Percentiles rank a stretch among this genome's conserved stretches.
These are phyloP conservation scores for Coecobrya sp. DNA, from an alignment of 2,888 invertebrate genomes.

Conservation along the genomic window DNA sequence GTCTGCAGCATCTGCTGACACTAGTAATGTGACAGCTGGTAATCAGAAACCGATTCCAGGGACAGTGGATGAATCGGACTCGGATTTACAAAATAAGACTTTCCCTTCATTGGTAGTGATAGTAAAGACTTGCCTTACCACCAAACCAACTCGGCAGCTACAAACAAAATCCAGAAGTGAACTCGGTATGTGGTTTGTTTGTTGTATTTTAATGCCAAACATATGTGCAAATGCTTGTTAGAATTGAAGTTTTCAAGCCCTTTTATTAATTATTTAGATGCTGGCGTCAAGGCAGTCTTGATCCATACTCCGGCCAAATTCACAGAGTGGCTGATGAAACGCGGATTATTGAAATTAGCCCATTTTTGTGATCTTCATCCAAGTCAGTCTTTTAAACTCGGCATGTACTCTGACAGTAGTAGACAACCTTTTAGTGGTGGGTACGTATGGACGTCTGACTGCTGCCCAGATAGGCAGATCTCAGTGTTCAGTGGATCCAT, in stretches of 20 bases:
- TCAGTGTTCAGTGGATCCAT: slow-evolving; percentile 96
- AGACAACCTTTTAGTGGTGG: slow-evolving; percentile 96
- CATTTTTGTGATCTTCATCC: slow-evolving; percentile 92
- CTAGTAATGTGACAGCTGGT: slow-evolving; percentile 61
- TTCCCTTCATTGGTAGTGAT: slow-evolving; percentile 95
- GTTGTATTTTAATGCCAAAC: too few relatives aligned
- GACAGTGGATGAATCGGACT: slow-evolving; percentile 66
- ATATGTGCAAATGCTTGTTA: too few relatives aligned
- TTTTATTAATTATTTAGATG: slow-evolving; percentile 89
- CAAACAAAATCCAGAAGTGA: slow-evolving; percentile 88
- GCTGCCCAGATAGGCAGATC: slow-evolving; percentile 94
- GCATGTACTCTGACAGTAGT: slow-evolving; percentile 95
- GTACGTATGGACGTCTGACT: slow-evolving; percentile 96
- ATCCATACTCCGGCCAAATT: slow-evolving; percentile 95
- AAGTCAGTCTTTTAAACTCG: slow-evolving; percentile 91
- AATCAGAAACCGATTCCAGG: slow-evolving; percentile 72
- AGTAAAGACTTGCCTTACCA: slow-evolving; percentile 93
- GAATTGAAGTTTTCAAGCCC: neutral
- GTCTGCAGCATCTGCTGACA: neutral
- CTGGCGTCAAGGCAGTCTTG: slow-evolving; percentile 94
- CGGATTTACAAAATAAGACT: slow-evolving; percentile 89
- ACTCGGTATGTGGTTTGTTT: slow-evolving; percentile 87
- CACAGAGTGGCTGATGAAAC: slow-evolving; percentile 96
- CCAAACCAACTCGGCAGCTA: slow-evolving; percentile 88
- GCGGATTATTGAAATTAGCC: slow-evolving; percentile 93